Evolutionary conservation across 2,113 vertebrate species (phyloP).

Genomic region (Sinocyclocheilus rhinocerous): DNA sequence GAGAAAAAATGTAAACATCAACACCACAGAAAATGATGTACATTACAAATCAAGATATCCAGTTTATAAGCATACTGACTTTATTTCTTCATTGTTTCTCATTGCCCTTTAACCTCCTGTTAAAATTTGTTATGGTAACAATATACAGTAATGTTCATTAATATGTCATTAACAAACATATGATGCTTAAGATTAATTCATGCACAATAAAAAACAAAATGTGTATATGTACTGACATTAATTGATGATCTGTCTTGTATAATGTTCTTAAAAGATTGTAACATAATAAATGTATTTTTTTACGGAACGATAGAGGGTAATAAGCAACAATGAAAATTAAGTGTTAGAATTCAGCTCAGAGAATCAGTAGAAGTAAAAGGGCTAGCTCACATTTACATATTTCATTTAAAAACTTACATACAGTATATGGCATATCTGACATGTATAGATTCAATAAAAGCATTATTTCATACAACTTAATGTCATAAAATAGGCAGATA

Average conservation of each 20-base stretch:
- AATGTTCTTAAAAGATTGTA: not conserved
- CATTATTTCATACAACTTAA: not conserved
- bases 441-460: not conserved
- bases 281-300: too few relatives aligned
- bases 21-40: not conserved
- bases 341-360: slow-evolving; percentile 52
- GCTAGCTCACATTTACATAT: slow-evolving; percentile 63
- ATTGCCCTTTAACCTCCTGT: not conserved
- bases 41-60: not conserved
- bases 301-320: not conserved
- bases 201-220: too few relatives aligned
- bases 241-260: not conserved
- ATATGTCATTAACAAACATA: not conserved
- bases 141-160: not conserved
- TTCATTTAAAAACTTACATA: not conserved
- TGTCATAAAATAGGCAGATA: not conserved
- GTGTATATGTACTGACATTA: not conserved
- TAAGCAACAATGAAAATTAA: slow-evolving; percentile 22
- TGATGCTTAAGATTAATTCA: too few relatives aligned
- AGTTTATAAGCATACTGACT: not conserved
- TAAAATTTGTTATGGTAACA: not conserved
- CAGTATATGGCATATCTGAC: not conserved
- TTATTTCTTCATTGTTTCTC: not conserved
- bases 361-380: slow-evolving; percentile 74
- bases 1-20: not conserved